These are phyloP conservation scores for Meliscaeva auricollis DNA, from an alignment of 2,888 invertebrate genomes.

Conservation along the genomic window DNA sequence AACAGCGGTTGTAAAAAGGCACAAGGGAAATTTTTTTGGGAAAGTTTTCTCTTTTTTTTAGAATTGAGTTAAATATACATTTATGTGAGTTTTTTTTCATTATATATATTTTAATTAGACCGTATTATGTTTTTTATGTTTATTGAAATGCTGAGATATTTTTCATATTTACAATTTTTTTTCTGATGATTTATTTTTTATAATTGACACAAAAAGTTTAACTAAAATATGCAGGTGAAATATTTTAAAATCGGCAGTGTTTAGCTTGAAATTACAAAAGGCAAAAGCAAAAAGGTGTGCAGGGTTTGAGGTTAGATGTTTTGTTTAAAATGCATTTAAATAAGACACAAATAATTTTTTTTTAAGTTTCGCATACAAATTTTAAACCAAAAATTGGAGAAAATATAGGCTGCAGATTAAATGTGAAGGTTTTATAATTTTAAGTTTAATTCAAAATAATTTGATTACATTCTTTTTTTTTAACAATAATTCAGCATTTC, in stretches of 20 bases:
- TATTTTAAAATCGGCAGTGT: constrained; percentile 46
- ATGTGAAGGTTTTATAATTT: too few relatives aligned
- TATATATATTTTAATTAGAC: constrained; percentile 20
- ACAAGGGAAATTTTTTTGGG: constrained; percentile 79
- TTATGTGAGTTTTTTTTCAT: constrained; percentile 36
- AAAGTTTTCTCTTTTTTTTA: constrained; percentile 65
- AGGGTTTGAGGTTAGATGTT: too few relatives aligned
- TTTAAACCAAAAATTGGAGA: too few relatives aligned
- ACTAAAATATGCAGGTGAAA: constrained; percentile 20
- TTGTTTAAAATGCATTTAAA: too few relatives aligned
- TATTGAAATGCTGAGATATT: constrained; percentile 56
- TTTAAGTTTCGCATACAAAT: too few relatives aligned
- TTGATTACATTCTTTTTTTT: constrained; percentile 1
- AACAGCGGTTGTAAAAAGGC: constrained; percentile 78
- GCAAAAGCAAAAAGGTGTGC: not conserved
- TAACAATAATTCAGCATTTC: constrained; percentile 42
- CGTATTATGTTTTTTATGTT: constrained; percentile 31
- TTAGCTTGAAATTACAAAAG: not conserved
- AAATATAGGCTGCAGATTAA: too few relatives aligned
- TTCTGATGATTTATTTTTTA: constrained; percentile 12
- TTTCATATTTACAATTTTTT: not conserved
- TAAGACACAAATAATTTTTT: too few relatives aligned
- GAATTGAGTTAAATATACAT: constrained; percentile 71
- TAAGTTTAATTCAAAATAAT: too few relatives aligned
- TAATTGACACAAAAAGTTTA: constrained; percentile 62